These are phyloP conservation scores for Dendrolimus pini DNA, from an alignment of 2,888 invertebrate genomes.

Conservation along the genomic window DNA sequence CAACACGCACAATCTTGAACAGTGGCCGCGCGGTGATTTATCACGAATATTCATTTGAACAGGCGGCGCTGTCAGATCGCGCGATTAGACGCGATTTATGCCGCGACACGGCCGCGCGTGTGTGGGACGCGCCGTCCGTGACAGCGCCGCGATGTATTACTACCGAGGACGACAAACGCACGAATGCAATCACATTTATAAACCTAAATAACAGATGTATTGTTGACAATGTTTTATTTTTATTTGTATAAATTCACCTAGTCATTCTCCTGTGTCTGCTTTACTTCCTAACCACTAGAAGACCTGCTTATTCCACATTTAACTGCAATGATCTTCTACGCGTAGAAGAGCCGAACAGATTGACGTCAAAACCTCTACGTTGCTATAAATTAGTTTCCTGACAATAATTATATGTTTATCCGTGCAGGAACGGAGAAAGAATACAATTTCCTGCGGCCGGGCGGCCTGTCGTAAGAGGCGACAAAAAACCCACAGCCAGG, in stretches of 20 bases:
- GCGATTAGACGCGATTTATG: constrained; percentile 66
- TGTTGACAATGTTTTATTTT: background rate
- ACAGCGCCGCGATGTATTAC: background rate
- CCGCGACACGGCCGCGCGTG: constrained; percentile 21
- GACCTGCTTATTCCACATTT: too few species aligned
- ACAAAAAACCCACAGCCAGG: too few species aligned
- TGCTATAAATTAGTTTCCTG: too few species aligned
- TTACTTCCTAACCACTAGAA: too few species aligned
- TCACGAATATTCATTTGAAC: constrained; percentile 72
- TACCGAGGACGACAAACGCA: background rate
- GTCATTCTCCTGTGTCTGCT: too few species aligned
- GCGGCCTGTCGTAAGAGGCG: too few species aligned
- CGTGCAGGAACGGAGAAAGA: too few species aligned
- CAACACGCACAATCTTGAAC: constrained; percentile 20
- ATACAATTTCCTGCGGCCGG: too few species aligned
- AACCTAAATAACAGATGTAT: background rate
- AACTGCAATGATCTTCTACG: too few species aligned
- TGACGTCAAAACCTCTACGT: too few species aligned
- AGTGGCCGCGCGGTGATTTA: constrained; percentile 69
- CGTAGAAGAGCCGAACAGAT: too few species aligned
- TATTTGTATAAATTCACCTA: background rate
- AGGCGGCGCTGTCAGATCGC: constrained; percentile 63
- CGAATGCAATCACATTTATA: background rate
- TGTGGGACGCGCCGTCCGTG: background rate
- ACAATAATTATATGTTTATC: too few species aligned